phyloP scores from a whole-genome alignment of 1,140 invertebrate species.

The Periplaneta americana region DNA sequence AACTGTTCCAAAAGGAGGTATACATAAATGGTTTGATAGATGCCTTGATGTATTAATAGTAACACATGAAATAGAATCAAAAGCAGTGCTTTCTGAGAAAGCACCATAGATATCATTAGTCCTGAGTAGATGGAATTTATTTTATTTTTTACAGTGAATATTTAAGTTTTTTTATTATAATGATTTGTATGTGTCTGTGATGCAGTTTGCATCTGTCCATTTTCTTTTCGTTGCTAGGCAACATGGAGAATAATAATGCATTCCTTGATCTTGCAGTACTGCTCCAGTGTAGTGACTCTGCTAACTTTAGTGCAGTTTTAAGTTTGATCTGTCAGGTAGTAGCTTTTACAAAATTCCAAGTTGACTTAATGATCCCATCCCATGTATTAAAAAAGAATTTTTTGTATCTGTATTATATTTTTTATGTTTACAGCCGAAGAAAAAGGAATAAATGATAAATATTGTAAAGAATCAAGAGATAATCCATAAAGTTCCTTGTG shows the following conservation, averaged over 20 bases:
- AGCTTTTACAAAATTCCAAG: not conserved
- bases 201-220: not conserved
- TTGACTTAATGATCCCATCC: not conserved
- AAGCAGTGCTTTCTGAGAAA: not conserved
- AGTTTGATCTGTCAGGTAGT: not conserved
- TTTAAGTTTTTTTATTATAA: not conserved
- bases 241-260: conserved; percentile 3
- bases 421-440: conserved; percentile 15
- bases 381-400: not conserved
- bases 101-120: not conserved
- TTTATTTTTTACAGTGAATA: not conserved
- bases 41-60: not conserved
- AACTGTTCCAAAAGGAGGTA: not conserved
- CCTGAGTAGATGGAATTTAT: not conserved
- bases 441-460: conserved; percentile 11
- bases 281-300: not conserved
- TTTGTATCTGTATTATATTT: conserved; percentile 14
- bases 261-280: not conserved
- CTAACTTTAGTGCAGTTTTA: not conserved
- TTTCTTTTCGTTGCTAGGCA: conserved; percentile 5
- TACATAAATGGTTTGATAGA: not conserved
- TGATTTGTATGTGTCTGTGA: not conserved
- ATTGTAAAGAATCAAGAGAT: too few relatives aligned
- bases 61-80: not conserved
- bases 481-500: too few relatives aligned